These are phyloP conservation scores for Rynchops niger DNA, from an alignment of 2,113 vertebrate species.

Conservation along the genomic window DNA sequence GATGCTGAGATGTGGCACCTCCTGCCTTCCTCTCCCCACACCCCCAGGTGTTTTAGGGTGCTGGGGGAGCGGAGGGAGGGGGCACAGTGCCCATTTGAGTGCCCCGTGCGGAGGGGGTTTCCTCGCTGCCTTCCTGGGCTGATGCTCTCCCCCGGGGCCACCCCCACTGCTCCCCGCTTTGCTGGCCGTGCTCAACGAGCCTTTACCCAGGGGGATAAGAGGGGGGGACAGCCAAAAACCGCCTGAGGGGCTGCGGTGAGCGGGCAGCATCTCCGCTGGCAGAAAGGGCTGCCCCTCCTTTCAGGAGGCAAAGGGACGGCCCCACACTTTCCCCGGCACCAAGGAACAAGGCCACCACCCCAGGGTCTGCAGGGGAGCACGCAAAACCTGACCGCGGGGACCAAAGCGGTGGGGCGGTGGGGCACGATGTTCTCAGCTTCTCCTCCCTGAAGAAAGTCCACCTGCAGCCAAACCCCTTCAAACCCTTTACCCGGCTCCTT, in stretches of 20 bases:
- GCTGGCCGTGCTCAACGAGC: not conserved
- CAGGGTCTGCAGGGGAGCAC: not conserved
- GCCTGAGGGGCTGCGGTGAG: not conserved
- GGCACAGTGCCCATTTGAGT: not conserved
- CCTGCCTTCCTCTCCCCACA: rapidly evolving
- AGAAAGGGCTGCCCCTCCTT: not conserved
- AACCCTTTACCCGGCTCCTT: not conserved
- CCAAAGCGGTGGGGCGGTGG: not conserved
- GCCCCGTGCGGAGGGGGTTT: not conserved
- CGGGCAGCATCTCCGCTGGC: not conserved
- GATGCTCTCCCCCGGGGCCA: not conserved
- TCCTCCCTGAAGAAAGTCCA: not conserved
- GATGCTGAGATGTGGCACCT: not conserved
- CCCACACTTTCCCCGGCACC: not conserved
- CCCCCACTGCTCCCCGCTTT: not conserved
- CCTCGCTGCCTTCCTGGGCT: not conserved
- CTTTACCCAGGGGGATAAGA: not conserved
- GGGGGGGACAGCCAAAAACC: not conserved
- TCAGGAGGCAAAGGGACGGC: not conserved
- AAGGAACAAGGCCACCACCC: not conserved
- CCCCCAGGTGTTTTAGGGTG: not conserved
- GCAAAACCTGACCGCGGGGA: not conserved
- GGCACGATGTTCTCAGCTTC: not conserved
- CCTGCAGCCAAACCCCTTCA: not conserved
- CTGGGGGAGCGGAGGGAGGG: not conserved